Base-by-base conservation (phyloP, 2,797 vertebrate species). In the Meda fulgida region DNA sequence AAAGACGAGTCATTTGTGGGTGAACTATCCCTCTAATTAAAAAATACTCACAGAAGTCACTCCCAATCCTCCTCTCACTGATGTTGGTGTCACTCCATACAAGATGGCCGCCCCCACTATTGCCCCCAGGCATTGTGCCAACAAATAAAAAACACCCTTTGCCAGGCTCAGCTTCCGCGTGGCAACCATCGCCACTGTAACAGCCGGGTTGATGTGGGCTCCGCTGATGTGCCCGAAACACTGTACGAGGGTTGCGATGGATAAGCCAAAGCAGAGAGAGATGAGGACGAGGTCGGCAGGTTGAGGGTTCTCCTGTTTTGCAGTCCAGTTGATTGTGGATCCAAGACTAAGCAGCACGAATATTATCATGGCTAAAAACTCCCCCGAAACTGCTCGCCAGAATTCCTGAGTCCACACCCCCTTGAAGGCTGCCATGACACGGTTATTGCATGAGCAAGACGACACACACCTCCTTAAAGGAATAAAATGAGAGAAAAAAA, bases 371-470 rank as follows among this genome's bases (percentile, higher is more conserved):
- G 97, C 96, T 86, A 97, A 91, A 89, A 97, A 97, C 89, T 98
- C 97, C 0, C 94, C 96, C 0, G 94, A 93, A 78, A 97, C 96
- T 0, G 96, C 96, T 86, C 96, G 96, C 97, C 97, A 98, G 94
- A 97, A 98, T 26, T 95, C 91, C 88, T 97, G 96, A n/a, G 97
- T 98, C 97, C 97, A 98, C 85, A 97, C 95, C 34, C 96, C 97
- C 91, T 94, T 96, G 87, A 96, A 97, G 0, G 97, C 97, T 65
- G 94, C 93, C 97, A 98, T 98, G 90, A 93, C 91, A 88, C 82
- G 87, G 71, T 94, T 91, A 85, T 86, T 92, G 89, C 93, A 97
- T n/a, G 85, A 76, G 55, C 81, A 87, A 43, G 38, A 81, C 23
- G 89, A 79, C 80, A 90, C 87, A 81, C 87, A 92, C 85, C 86